Evolutionary conservation across 1,140 invertebrate genomes (phyloP), one percentile per base, ranked within the genome.

Genomic region (Leucophenga varia): DNA sequence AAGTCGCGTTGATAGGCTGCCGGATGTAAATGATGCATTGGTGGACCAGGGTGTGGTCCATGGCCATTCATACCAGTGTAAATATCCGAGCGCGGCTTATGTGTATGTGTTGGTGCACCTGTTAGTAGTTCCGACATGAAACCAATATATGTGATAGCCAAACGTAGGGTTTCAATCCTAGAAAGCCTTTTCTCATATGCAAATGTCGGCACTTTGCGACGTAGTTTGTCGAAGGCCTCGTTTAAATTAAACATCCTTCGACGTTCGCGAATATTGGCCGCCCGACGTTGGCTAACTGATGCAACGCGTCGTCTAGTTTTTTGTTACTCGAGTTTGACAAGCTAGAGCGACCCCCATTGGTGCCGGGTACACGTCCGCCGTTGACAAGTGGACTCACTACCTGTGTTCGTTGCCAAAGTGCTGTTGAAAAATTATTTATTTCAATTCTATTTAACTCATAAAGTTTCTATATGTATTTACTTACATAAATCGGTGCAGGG

Each of bases 131-230:
- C 94, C 38, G 89, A 86, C 87, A 99, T 95, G 73, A 99, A 95
- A 25, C 91, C 89, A 55, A 99, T 99, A 76, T 99, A 99, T 8
- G 95, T 97, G 56, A 98, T 98, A 7, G 97, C 96, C 58, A 99
- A 77, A 1, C 95, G 84, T 1, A 99, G 79, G 0, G 97, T 98
- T 79, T 99, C 97, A 59, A 99, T 98, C 63, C 97, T 90, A 0
- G 96, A 98, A 0, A 99, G 81, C 0, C 97, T 83, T 73, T 98
- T 98, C 75, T 99, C 97, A 67, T 98, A 99, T 1, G 97, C 96
- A 75, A 99, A 99, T 1, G 97, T 99, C 17, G 97, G 97, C 9
- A 98, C 95, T 79, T 95, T 95, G 57, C 91, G 80, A 9, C 92
- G 79, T 19, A 96, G 76, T 70, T 93, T 92, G 65, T 98, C 94